Conservation (phyloP, 2,888 invertebrate species). For the Eupithecia exiguata region DNA sequence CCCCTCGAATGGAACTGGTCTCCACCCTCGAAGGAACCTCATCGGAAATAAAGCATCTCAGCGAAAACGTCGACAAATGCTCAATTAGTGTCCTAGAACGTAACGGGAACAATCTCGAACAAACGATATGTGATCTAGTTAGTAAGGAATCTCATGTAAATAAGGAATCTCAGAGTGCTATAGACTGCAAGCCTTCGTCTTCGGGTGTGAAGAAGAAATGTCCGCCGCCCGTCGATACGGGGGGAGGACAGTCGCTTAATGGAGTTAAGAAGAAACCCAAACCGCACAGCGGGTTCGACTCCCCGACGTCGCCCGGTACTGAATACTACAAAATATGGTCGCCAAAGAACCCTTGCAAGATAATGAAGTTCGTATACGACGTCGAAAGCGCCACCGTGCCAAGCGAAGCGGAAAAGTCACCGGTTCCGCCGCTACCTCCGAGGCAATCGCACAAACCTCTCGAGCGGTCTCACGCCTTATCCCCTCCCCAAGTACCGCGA, state of each 20-base stretch:
- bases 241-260: slow-evolving; percentile 72
- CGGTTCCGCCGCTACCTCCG: slow-evolving; percentile 89
- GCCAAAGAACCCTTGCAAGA: slow-evolving; percentile 84
- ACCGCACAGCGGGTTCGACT: slow-evolving; percentile 78
- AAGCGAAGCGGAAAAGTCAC: slow-evolving; percentile 85
- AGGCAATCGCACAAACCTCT: slow-evolving; percentile 89
- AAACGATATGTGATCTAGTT: slow-evolving; percentile 78
- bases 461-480: slow-evolving; percentile 88
- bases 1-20: slow-evolving; percentile 72
- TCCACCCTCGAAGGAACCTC: slow-evolving; percentile 49
- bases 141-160: slow-evolving; percentile 78
- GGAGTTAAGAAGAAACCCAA: slow-evolving; percentile 88
- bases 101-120: slow-evolving; percentile 77
- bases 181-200: slow-evolving; percentile 70
- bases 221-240: slow-evolving; percentile 83
- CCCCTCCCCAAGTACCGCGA: slow-evolving; percentile 88
- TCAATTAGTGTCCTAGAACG: slow-evolving; percentile 82
- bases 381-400: slow-evolving; percentile 77
- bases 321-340: slow-evolving; percentile 89
- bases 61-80: slow-evolving; percentile 82
- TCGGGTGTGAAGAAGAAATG: slow-evolving; percentile 83
- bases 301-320: slow-evolving; percentile 83
- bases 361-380: slow-evolving; percentile 82
- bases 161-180: slow-evolving; percentile 76
- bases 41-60: slow-evolving; percentile 78